Evolutionary conservation across 2,888 invertebrate genomes (phyloP), one percentile per base, ranked within the genome.

Genomic region (Dinocampus coccinellae): DNA sequence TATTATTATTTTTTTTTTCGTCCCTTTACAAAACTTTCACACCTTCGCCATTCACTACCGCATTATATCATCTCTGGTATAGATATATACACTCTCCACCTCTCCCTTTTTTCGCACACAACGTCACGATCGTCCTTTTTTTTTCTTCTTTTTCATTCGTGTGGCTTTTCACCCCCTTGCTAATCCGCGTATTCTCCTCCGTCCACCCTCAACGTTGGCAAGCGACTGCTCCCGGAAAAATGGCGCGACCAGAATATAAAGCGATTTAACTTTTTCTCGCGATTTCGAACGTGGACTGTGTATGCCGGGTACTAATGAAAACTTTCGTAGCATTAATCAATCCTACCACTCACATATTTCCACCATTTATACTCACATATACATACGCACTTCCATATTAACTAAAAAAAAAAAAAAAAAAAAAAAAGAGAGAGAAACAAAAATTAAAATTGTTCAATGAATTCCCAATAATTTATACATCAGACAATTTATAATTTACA

Each of bases 41-140:
- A 63, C 39, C 42, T 52, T 26, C 39, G 20, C 55, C 26, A 39
- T 66, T 74, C 63, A 69, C 70, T 68, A 69, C 68, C 71, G 80
- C 79, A 81, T 83, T 84, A 82, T 82, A 83, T 83, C 77, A 81
- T 76, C 76, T 72, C 67, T 70, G 70, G 75, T 68, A 58, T 72
- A 47, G 16, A 47, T 20, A 53, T 34, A n/a, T 33, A 57, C 58
- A 33, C 57, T 7, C 74, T 36, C 26, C 73, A 73, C 76, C 77
- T 77, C 63, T 34, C 55, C 10, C 24, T 34, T 57, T 52, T 47
- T 36, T 52, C 47, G 34, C 66, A 61, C 66, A 53, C n/a, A n/a
- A n/a, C 34, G 10, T 65, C 29, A 33, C 29, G 22, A 10, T 65
- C 29, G 33, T 20, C 52, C 29, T 20, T 26, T 47, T 47, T 62